Conservation (phyloP, 2,888 invertebrate species). For the Drosophila mimetica region DNA sequence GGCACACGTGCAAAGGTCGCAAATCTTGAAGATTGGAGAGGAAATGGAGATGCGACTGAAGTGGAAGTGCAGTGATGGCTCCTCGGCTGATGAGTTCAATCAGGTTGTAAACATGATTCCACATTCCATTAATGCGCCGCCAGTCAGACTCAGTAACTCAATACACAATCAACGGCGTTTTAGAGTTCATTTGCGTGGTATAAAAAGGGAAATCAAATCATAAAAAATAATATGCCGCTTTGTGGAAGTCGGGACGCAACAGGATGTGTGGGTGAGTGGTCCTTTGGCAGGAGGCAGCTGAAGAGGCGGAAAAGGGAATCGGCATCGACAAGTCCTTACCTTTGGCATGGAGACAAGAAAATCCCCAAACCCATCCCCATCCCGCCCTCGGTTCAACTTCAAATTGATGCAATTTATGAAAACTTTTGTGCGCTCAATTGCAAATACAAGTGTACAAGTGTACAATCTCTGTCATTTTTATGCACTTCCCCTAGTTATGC, state of each 20-base stretch:
- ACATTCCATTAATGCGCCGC: constrained; percentile 66
- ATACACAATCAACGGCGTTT: constrained; percentile 75
- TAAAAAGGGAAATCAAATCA: constrained; percentile 67
- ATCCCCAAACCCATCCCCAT: neutral
- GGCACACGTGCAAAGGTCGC: constrained; percentile 49
- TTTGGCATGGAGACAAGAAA: constrained; percentile 45
- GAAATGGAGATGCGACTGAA: constrained; percentile 11
- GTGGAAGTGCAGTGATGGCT: constrained; percentile 12
- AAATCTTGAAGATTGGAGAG: neutral
- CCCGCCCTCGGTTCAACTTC: constrained; percentile 36
- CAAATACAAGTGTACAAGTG: constrained; percentile 56
- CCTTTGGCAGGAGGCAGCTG: constrained; percentile 13
- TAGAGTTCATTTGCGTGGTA: constrained; percentile 69
- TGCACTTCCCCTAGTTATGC: constrained; percentile 63
- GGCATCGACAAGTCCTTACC: constrained; percentile 65
- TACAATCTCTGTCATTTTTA: constrained; percentile 72
- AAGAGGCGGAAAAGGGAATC: constrained; percentile 20
- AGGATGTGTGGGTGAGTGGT: constrained; percentile 58
- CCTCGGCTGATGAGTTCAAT: constrained; percentile 71
- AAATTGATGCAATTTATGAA: constrained; percentile 80
- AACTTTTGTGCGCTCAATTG: constrained; percentile 79
- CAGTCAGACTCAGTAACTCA: constrained; percentile 63
- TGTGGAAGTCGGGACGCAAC: constrained; percentile 55
- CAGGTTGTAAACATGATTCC: constrained; percentile 77
- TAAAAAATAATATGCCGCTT: constrained; percentile 74